Percentiles rank a stretch among this genome's conserved stretches.
Evolutionary conservation across 2,113 vertebrate genomes (phyloP).

Genomic region (Toxotes jaculatrix): DNA sequence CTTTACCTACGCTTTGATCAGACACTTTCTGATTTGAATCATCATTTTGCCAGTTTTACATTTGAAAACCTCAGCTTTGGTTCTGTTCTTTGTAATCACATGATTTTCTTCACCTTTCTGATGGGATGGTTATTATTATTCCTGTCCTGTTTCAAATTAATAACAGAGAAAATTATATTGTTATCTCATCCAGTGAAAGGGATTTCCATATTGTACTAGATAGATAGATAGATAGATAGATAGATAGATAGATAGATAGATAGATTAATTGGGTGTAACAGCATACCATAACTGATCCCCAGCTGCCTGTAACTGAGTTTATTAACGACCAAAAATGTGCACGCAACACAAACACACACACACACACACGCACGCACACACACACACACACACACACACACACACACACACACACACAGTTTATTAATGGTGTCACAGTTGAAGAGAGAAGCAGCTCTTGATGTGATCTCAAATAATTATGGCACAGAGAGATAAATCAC

Average conservation of each 20-base stretch:
- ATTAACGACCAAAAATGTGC: not conserved
- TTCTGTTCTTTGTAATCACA: too few relatives aligned
- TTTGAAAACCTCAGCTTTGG: too few relatives aligned
- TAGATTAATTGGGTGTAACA: not conserved
- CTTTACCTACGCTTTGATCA: too few relatives aligned
- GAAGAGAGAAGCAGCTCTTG: not conserved
- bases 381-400: conserved; percentile 4
- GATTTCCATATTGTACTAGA: not conserved
- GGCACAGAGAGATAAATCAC: conserved; percentile 7
- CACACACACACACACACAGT: conserved; percentile 12
- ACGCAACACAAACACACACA: not conserved
- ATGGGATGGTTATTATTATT: not conserved
- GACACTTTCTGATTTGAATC: not conserved
- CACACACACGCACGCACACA: conserved; percentile 8
- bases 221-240: not conserved
- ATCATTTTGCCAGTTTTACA: too few relatives aligned
- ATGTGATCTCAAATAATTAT: conserved; percentile 17
- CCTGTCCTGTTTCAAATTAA: not conserved
- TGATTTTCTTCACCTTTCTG: too few relatives aligned
- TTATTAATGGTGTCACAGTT: conserved; percentile 20
- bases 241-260: conserved; percentile 1
- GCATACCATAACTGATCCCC: not conserved
- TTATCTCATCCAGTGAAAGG: not conserved
- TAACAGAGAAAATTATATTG: too few relatives aligned
- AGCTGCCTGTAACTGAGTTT: conserved; percentile 4